Conservation (phyloP, 35 echinoderm and acorn worm genomes). For the Hemicentrotus pulcherrimus region DNA sequence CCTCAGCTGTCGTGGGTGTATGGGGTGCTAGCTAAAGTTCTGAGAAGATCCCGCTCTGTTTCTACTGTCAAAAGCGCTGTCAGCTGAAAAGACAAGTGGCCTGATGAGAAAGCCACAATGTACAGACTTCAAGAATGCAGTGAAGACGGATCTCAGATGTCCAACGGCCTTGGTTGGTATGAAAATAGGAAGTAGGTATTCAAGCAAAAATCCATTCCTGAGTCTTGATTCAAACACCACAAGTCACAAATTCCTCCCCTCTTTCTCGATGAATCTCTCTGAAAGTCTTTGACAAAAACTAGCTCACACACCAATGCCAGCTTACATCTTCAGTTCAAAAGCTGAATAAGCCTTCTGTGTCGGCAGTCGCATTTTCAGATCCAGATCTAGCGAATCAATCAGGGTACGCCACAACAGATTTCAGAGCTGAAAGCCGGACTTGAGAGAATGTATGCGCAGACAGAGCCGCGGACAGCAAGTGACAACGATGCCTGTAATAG, state of each 20-base stretch:
- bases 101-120: background rate
- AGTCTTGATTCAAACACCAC: background rate
- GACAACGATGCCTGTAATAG: background rate
- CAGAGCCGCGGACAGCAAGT: background rate
- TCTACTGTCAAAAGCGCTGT: background rate
- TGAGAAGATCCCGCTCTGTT: background rate
- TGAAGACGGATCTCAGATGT: background rate
- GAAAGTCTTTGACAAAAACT: background rate
- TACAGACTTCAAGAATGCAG: background rate
- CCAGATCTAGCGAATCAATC: constrained; percentile 10
- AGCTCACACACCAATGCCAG: background rate
- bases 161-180: background rate
- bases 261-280: background rate
- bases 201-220: background rate
- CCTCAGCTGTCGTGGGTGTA: background rate
- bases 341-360: background rate
- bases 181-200: background rate
- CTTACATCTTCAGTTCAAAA: background rate
- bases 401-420: background rate
- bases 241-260: background rate
- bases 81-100: background rate
- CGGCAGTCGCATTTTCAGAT: background rate
- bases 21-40: background rate
- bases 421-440: background rate
- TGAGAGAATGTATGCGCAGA: background rate